These are phyloP conservation scores for Calycopis cecrops DNA, from an alignment of 1,140 invertebrate genomes.

Conservation along the genomic window DNA sequence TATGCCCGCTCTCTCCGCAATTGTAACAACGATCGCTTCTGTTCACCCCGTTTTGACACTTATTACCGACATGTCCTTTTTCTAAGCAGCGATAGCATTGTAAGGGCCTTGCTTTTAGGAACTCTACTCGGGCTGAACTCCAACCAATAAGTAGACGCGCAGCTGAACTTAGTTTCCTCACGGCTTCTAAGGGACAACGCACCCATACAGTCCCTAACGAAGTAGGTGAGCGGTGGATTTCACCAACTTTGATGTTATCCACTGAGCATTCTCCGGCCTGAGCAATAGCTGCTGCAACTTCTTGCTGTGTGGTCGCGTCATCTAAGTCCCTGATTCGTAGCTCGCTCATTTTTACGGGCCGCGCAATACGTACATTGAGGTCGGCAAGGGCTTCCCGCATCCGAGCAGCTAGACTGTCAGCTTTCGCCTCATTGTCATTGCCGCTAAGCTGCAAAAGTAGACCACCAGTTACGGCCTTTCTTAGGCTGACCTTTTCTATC, in stretches of 20 bases:
- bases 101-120: conserved; percentile 20
- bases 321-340: too few species aligned
- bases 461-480: conserved; percentile 14
- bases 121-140: conserved; percentile 19
- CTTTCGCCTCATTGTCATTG: conserved; percentile 1
- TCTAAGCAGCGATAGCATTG: conserved; percentile 28
- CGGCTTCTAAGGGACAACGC: not conserved
- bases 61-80: conserved; percentile 13
- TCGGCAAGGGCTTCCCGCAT: too few species aligned
- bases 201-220: not conserved
- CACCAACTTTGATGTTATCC: conserved; percentile 8
- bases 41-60: conserved; percentile 18
- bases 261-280: not conserved
- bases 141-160: conserved; percentile 19
- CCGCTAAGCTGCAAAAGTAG: conserved; percentile 20
- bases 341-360: too few species aligned
- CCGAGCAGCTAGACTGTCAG: too few species aligned
- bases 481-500: too few species aligned
- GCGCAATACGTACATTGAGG: too few species aligned
- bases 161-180: not conserved
- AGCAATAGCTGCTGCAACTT: conserved; percentile 14
- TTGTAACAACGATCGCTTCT: conserved; percentile 21
- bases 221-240: not conserved
- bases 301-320: too few species aligned
- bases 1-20: conserved; percentile 20